A percentile compares a stretch with the other conserved stretches of the same genome.
These are phyloP conservation scores for Hemiprocne comata DNA, from an alignment of 2,113 vertebrate species.

Conservation along the genomic window DNA sequence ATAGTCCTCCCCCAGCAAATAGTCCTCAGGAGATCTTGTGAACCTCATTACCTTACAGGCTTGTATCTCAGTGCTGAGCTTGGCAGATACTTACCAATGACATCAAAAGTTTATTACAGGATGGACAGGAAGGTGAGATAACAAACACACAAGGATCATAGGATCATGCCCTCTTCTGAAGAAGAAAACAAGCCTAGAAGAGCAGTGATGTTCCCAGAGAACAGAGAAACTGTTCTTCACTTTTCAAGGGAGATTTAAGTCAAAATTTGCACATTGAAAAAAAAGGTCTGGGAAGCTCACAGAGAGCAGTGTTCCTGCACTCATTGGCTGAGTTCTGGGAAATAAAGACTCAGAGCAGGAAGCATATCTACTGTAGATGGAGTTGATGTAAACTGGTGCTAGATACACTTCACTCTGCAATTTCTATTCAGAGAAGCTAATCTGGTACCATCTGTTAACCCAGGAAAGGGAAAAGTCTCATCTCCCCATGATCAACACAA, in stretches of 20 bases:
- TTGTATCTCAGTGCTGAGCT: background rate
- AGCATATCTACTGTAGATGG: background rate
- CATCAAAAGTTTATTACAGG: background rate
- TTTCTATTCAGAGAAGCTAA: background rate
- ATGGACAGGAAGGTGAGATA: background rate
- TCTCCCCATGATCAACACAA: background rate
- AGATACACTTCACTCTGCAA: background rate
- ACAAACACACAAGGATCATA: rapidly evolving
- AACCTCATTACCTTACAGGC: background rate
- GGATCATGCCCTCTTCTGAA: background rate
- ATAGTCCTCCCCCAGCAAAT: background rate
- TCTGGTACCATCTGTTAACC: background rate
- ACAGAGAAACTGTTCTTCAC: background rate
- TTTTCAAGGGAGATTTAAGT: background rate
- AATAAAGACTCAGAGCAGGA: background rate
- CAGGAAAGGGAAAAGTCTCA: background rate
- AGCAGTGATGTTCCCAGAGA: background rate
- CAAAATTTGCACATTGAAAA: background rate
- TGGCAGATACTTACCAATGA: background rate
- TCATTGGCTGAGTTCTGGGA: background rate
- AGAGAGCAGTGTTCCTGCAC: background rate
- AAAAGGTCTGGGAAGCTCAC: background rate
- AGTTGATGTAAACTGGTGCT: background rate
- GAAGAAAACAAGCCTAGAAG: background rate
- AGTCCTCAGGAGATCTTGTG: background rate